Conservation (phyloP, 2,113 vertebrate species). For the Gobio gobio region DNA sequence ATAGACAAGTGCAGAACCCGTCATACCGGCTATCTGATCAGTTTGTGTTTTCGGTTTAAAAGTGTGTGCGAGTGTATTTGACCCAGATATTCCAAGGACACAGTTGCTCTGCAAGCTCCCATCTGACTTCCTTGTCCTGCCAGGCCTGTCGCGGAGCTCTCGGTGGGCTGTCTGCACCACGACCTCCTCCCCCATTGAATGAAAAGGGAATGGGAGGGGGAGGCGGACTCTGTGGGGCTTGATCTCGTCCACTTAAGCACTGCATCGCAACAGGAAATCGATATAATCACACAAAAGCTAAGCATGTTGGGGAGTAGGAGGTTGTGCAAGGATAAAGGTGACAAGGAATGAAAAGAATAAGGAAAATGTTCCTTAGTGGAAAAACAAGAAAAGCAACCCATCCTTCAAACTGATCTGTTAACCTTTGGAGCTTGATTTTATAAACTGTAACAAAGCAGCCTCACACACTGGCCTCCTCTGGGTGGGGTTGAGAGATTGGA, state of each 20-base stretch:
- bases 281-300: slow-evolving; percentile 57
- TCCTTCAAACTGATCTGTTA: neutral
- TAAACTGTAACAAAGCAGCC: slow-evolving; percentile 16
- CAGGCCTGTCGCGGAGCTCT: slow-evolving; percentile 19
- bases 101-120: slow-evolving; percentile 3
- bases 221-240: neutral
- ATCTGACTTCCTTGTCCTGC: slow-evolving; percentile 29
- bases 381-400: neutral
- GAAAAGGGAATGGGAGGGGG: slow-evolving; percentile 23
- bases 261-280: slow-evolving; percentile 51
- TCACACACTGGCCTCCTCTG: neutral
- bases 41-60: neutral
- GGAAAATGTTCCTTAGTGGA: neutral
- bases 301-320: slow-evolving; percentile 51
- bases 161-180: neutral
- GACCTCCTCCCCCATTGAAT: neutral
- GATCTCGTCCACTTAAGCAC: slow-evolving; percentile 42
- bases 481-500: neutral
- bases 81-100: slow-evolving; percentile 47
- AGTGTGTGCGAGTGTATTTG: slow-evolving; percentile 3
- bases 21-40: slow-evolving; percentile 17
- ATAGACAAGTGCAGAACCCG: neutral
- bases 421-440: slow-evolving; percentile 30
- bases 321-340: neutral
- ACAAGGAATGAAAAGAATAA: neutral